Base-by-base conservation (phyloP, 30 jellyfish, hydroid and myxozoan species). In the Aurelia aurita region DNA sequence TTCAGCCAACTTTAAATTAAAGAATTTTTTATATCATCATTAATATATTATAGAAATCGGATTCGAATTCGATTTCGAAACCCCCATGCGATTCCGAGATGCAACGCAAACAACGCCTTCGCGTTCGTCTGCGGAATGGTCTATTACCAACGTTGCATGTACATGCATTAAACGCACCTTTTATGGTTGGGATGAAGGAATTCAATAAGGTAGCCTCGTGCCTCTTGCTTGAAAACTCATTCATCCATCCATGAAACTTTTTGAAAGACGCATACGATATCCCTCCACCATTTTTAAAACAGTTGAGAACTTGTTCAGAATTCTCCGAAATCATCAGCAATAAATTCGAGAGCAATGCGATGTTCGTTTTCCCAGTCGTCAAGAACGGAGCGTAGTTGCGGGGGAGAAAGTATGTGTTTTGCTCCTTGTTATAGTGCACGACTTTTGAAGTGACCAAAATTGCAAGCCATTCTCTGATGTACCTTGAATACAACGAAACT, bases 401-500 rank as follows among this genome's bases (percentile, higher is more conserved):
- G 12, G 90, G 90, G 22, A 79, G 62, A 28, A 79, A 61, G 54
- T 79, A 79, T 0, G 62, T 79, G 16, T 44, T 21, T 5, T 45
- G 62, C 13, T 79, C 81, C 45, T 28, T 79, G 81, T 59, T 45
- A 47, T 34, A 61, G 21, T 19, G 32, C 15, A 79, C 43, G 31
- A 79, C 46, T 35, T 79, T 62, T 53, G 72, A 67, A 61, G 72
- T 45, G 45, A 79, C 90, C 16, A 79, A 20, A 4, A 79, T 69
- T 21, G 64, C 90, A n/a, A 79, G 53, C 81, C 69, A 64, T 43
- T 79, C 90, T 43, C 90, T 45, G 57, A 79, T 43, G 45, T 79
- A 79, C 65, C 90, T 76, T 59, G 5, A 70, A 70, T 28, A 39
- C 8, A 69, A 8, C 20, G 5, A 22, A 23, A 2, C 31, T 3